These are phyloP conservation scores for Danio tinwini DNA, from an alignment of 2,797 vertebrate genomes.

Conservation along the genomic window DNA sequence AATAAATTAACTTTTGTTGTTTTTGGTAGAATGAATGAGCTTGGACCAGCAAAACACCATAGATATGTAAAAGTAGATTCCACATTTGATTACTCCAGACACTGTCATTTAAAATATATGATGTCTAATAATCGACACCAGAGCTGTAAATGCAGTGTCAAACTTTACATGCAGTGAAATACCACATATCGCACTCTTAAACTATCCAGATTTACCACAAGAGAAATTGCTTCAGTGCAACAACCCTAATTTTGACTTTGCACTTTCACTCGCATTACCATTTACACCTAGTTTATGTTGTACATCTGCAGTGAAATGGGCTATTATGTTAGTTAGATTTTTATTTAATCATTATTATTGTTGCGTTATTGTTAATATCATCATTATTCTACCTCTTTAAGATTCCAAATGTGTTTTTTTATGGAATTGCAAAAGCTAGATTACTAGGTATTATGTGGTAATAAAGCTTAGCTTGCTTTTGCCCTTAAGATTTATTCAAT, in stretches of 20 bases:
- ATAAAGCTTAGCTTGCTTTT: constrained; percentile 25
- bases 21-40: too few relatives aligned
- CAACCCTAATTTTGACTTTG: not conserved
- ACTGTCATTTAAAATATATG: too few relatives aligned
- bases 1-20: too few relatives aligned
- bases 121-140: too few relatives aligned
- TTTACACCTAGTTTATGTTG: not conserved
- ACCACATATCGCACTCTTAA: too few relatives aligned
- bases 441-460: not conserved
- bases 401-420: not conserved
- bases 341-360: not conserved
- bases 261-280: not conserved
- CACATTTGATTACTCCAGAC: too few relatives aligned
- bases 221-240: too few relatives aligned
- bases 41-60: too few relatives aligned
- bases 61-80: too few relatives aligned
- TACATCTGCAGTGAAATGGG: not conserved
- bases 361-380: not conserved
- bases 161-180: too few relatives aligned
- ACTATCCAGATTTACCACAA: too few relatives aligned
- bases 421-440: not conserved
- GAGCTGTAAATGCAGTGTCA: too few relatives aligned
- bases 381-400: not conserved
- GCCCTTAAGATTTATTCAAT: not conserved
- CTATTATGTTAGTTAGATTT: not conserved